Conservation (phyloP, 2,888 invertebrate genomes). For the Rotaria socialis region DNA sequence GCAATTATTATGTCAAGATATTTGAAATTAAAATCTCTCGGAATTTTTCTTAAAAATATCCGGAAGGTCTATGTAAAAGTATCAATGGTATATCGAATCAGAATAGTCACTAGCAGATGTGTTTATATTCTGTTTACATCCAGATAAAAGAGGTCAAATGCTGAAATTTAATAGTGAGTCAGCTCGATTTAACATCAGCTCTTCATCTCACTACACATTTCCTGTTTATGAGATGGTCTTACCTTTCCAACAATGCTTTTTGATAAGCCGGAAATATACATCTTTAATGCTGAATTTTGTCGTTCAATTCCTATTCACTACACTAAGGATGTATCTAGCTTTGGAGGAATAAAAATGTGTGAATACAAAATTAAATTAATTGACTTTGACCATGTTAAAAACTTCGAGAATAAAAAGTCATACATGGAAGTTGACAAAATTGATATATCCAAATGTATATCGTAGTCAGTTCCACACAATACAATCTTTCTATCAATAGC, state of each 20-base stretch:
- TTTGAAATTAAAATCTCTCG: too few species aligned
- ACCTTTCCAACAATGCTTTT: conserved; percentile 3
- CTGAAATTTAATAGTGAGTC: neutral
- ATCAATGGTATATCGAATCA: too few species aligned
- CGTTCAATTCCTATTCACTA: neutral
- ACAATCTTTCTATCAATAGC: neutral
- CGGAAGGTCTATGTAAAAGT: too few species aligned
- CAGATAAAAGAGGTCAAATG: neutral
- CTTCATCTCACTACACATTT: neutral
- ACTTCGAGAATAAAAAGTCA: neutral
- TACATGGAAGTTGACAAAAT: neutral
- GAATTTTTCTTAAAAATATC: too few species aligned
- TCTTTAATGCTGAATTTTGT: neutral
- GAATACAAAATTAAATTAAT: neutral
- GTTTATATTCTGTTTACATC: neutral
- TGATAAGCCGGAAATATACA: neutral
- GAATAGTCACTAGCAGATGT: too few species aligned
- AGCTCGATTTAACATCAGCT: neutral
- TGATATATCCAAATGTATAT: neutral
- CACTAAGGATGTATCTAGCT: neutral
- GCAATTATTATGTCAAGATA: too few species aligned
- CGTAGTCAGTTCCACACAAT: neutral
- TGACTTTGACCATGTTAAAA: neutral
- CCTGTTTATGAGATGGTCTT: neutral
- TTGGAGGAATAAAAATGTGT: neutral